Percentiles rank a stretch among this genome's conserved stretches.
These are phyloP conservation scores for Nephrotoma appendiculata DNA, from an alignment of 2,888 invertebrate genomes.

Conservation along the genomic window DNA sequence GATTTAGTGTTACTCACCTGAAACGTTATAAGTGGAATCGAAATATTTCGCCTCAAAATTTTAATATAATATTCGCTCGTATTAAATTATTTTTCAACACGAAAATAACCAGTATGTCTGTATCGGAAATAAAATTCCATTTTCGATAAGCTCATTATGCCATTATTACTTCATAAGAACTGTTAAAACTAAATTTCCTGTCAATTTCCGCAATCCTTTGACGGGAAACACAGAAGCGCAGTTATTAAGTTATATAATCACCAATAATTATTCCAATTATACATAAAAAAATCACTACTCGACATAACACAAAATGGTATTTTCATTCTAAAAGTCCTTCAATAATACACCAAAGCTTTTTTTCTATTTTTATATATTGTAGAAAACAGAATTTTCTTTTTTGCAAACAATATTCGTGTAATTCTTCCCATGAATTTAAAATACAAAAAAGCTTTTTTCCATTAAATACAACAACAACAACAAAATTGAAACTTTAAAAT, in stretches of 20 bases:
- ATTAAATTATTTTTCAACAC: no score
- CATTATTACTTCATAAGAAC: no score
- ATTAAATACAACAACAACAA: neutral
- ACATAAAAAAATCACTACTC: neutral
- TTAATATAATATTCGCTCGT: no score
- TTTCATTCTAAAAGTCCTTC: neutral
- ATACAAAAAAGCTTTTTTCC: neutral
- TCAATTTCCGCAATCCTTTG: neutral
- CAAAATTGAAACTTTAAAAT: neutral
- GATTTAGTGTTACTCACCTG: no score
- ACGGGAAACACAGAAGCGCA: neutral
- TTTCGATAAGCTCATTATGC: no score
- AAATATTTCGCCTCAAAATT: no score
- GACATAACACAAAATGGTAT: neutral
- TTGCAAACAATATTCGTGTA: neutral
- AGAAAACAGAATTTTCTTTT: neutral
- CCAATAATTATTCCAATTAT: neutral
- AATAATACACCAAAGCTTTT: neutral
- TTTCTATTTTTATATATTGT: neutral
- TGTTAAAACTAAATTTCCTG: no score
- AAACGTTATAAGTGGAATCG: no score
- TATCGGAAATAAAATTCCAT: no score
- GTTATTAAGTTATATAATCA: neutral
- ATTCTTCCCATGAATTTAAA: neutral
- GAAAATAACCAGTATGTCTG: no score